Base-by-base conservation (phyloP, 2,113 vertebrate species). In the Chaetorhynchus papuensis region DNA sequence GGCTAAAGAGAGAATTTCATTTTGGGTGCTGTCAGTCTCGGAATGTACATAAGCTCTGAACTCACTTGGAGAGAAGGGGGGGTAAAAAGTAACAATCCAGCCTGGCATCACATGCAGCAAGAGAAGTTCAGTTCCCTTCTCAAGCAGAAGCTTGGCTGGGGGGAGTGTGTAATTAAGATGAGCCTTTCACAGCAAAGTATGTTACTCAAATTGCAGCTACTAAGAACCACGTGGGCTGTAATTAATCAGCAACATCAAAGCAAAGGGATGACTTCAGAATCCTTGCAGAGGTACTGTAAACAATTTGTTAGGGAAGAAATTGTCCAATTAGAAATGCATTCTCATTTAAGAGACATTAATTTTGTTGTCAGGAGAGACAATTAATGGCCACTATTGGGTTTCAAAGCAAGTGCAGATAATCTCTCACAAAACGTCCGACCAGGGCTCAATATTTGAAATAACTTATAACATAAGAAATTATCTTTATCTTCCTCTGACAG, bases 161-260 rank as follows among this genome's bases (percentile, higher is more conserved):
- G 80, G 89, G 78, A 96, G 70, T 41, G 7, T n/a, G 52, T 92
- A 89, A 94, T 94, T 89, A 78, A 96, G 81, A 94, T 26, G 53
- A 94, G 94, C 76, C 79, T 85, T 94, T 87, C 87, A 44, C 45
- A 87, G 89, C 69, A 31, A 84, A 87, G 77, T n/a, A 12, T 41
- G 37, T 68, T 68, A 76, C 77, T 94, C 77, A 89, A 83, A 84
- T 44, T 87, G 84, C 91, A 90, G 63, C 94, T 83, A 64, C 85
- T 79, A 89, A 93, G 83, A 92, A 71, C 42, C 57, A 92, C 87
- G 83, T 69, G 77, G 94, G 77, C 81, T 92, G 86, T 94, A 87
- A 93, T 96, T 97, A 95, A 95, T 93, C 76, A 89, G 96, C 61
- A 89, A 35, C 92, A 90, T 83, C 69, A 91, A 93, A 94, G 95